Percentiles rank a stretch among this genome's conserved stretches.
These are phyloP conservation scores for Diplodus puntazzo DNA, from an alignment of 2,797 vertebrate genomes.

Conservation along the genomic window DNA sequence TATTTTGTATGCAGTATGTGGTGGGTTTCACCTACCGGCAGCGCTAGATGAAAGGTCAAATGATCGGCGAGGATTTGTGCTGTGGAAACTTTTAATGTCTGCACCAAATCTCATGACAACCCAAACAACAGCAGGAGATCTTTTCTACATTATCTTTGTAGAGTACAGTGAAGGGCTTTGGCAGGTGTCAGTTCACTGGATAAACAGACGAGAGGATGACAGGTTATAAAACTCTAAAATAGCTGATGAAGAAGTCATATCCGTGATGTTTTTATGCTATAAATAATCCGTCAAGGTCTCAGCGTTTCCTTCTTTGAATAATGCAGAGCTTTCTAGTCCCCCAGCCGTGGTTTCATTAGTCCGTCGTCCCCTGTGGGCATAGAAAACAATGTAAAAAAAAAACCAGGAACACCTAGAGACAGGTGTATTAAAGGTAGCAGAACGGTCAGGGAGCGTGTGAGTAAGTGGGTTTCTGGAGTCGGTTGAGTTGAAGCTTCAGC, in stretches of 20 bases:
- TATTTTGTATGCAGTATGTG: background rate
- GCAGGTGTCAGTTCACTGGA: background rate
- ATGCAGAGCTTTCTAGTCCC: constrained; percentile 10
- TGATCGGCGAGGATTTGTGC: background rate
- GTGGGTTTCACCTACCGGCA: background rate
- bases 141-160: background rate
- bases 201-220: background rate
- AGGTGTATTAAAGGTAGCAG: constrained; percentile 32
- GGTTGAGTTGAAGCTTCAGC: constrained; percentile 27
- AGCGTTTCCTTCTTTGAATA: constrained; percentile 11
- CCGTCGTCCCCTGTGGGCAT: background rate
- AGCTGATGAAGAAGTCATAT: background rate
- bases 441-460: constrained; percentile 26
- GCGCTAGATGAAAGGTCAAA: background rate
- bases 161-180: background rate
- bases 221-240: background rate
- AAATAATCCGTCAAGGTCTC: background rate
- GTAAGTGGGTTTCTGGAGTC: constrained; percentile 39
- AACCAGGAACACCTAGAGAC: constrained; percentile 22
- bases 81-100: background rate
- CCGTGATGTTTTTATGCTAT: background rate
- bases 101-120: background rate
- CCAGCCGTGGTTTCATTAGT: constrained; percentile 7
- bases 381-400: constrained; percentile 10
- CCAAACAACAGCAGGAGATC: background rate